Base-by-base conservation (phyloP, 1,140 invertebrate genomes). In the Carcinoscorpius rotundicauda region DNA sequence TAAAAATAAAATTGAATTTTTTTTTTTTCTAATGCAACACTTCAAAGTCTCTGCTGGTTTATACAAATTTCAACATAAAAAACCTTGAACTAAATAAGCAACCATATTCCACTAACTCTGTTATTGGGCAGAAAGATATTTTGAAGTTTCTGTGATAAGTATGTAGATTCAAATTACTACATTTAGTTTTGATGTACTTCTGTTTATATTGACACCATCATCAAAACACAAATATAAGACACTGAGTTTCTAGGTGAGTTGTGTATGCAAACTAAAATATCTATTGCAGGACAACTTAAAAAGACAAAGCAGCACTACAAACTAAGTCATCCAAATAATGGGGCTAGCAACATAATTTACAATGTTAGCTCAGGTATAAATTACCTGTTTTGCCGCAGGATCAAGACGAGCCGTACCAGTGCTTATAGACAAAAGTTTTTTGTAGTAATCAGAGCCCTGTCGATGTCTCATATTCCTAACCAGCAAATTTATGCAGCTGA, bases 391-490 rank as follows among this genome's bases (percentile, higher is more conserved):
- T 49, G 72, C 70, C 10, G 74, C 70, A 1, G 70, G 64, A 66
- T 76, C 75, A 11, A 72, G 58, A 10, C 61, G 64, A n/a, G 64
- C 61, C 4, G 64, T 57, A 56, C 66, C 64, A 51, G 66, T 64
- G 49, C 70, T 58, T 58, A 65, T 66, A 52, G 68, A 66, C 1
- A 77, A 65, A 52, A 77, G 68, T 63, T 70, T 74, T 61, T 74
- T 64, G 66, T 77, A 77, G 68, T 77, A 77, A 58, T 70, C 72
- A 29, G 73, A 68, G 2, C 73, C 71, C 0, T 72, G 51, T n/a
- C 71, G 62, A 11, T 65, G 65, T 67, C 72, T 71, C n/a, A 70
- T 65, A 51, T 66, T 57, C 48, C 66, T 67, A 48, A 74, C 71
- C 68, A 65, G 70, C 68, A 67, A 67, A 61, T 65, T 59, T 57